Conservation (phyloP, 2,113 vertebrate genomes). For the Pycnonotus jocosus region DNA sequence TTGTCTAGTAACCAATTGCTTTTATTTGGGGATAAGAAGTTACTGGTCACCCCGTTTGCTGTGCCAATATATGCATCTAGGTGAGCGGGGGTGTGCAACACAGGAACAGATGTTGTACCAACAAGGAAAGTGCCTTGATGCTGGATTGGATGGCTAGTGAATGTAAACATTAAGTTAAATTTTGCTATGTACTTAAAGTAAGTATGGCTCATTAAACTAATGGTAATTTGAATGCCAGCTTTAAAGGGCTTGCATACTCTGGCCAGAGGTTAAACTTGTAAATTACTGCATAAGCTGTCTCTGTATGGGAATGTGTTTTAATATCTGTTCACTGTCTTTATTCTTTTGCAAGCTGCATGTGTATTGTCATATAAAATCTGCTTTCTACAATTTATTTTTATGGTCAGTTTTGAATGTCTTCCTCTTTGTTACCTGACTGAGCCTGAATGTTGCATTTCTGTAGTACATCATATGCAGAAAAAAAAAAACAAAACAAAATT, state of each 20-base stretch:
- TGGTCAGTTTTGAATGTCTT: background rate
- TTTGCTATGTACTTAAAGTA: background rate
- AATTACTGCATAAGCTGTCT: constrained; percentile 27
- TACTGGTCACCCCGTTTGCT: background rate
- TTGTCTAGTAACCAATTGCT: background rate
- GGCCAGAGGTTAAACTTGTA: background rate
- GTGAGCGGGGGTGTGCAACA: background rate
- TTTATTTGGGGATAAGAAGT: background rate
- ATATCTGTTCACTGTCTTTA: background rate
- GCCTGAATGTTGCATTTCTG: background rate
- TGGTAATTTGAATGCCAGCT: constrained; percentile 16
- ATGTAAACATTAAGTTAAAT: constrained; percentile 24
- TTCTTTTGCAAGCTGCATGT: constrained; percentile 51
- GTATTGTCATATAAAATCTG: constrained; percentile 37
- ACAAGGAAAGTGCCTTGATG: constrained; percentile 41
- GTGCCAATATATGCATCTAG: background rate
- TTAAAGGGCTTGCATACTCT: background rate
- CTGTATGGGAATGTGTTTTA: constrained; percentile 13
- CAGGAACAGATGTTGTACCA: background rate
- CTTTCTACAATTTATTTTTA: constrained; percentile 24
- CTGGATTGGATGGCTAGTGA: constrained; percentile 28
- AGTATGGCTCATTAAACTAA: constrained; percentile 1
- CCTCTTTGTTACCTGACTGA: background rate
- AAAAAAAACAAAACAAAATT: background rate
- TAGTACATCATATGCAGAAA: background rate